Conservation (phyloP, 2,888 invertebrate species). For the Thyatira batis region DNA sequence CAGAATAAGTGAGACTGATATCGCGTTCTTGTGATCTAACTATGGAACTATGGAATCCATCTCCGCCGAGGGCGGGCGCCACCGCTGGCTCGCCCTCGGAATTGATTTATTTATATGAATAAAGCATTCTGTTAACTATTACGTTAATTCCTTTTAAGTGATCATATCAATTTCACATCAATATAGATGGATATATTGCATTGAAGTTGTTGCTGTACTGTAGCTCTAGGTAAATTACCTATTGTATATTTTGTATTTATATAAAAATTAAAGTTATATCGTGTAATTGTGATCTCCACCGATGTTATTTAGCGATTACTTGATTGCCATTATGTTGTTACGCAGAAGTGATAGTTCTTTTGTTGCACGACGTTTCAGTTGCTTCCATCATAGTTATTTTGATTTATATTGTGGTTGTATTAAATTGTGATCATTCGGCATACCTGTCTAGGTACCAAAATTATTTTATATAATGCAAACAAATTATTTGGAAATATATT, state of each 20-base stretch:
- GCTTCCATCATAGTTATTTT: slow-evolving; percentile 77
- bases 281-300: slow-evolving; percentile 82
- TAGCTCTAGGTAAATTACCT: slow-evolving; percentile 73
- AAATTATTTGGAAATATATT: slow-evolving; percentile 58
- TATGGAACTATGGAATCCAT: slow-evolving; percentile 42
- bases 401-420: slow-evolving; percentile 62
- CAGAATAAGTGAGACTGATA: slow-evolving; percentile 81
- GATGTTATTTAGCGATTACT: slow-evolving; percentile 80
- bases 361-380: slow-evolving; percentile 65
- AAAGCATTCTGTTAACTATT: slow-evolving; percentile 72
- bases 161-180: slow-evolving; percentile 76
- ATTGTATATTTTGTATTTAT: slow-evolving; percentile 81
- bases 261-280: slow-evolving; percentile 66
- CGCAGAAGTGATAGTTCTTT: slow-evolving; percentile 60
- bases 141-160: slow-evolving; percentile 68
- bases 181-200: slow-evolving; percentile 77
- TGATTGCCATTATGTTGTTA: slow-evolving; percentile 79
- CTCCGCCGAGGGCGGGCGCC: too few relatives aligned
- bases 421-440: slow-evolving; percentile 65
- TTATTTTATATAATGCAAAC: slow-evolving; percentile 47
- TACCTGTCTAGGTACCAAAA: slow-evolving; percentile 44
- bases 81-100: slow-evolving; percentile 19
- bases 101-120: slow-evolving; percentile 54
- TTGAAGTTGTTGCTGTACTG: slow-evolving; percentile 72
- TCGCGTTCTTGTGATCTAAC: slow-evolving; percentile 74